Conservation (phyloP, 2,797 vertebrate species). For the Enteromius thamalakanensis region DNA sequence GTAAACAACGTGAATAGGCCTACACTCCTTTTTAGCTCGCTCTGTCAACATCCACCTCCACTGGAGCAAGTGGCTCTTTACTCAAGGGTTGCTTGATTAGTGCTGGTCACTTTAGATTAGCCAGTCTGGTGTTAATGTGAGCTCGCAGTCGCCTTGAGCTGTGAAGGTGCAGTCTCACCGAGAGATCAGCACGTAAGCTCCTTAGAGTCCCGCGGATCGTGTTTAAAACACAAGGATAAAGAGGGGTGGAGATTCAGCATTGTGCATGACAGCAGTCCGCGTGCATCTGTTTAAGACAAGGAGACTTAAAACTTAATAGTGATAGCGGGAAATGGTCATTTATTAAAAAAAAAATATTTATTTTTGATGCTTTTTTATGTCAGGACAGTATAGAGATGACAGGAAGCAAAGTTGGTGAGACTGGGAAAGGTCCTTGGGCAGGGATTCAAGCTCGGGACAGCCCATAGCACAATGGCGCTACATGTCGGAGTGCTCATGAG, state of each 20-base stretch:
- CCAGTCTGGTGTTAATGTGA: slow-evolving; percentile 38
- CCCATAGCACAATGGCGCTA: not conserved
- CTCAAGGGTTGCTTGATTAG: slow-evolving; percentile 50
- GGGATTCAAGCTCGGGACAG: not conserved
- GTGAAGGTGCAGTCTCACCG: slow-evolving; percentile 23
- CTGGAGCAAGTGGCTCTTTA: slow-evolving; percentile 39
- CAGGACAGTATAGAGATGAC: not conserved
- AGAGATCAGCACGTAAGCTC: slow-evolving; percentile 33
- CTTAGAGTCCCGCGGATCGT: slow-evolving; percentile 19
- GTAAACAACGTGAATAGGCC: slow-evolving; percentile 24
- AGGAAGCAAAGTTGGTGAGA: not conserved
- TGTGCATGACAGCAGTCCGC: not conserved
- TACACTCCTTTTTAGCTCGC: not conserved
- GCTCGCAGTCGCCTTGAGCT: slow-evolving; percentile 35
- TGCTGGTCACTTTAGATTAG: slow-evolving; percentile 48
- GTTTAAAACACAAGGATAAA: slow-evolving; percentile 35
- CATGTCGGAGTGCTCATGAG: not conserved
- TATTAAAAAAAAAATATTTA: not conserved
- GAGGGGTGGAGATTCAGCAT: slow-evolving; percentile 9
- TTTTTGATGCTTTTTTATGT: not conserved
- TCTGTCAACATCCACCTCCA: slow-evolving; percentile 36
- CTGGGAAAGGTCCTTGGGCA: not conserved
- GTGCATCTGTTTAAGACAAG: not conserved
- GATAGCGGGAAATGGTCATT: not conserved
- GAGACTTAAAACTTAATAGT: not conserved